Percentiles rank a stretch among this genome's conserved stretches.
Evolutionary conservation across 2,888 invertebrate species (phyloP).

Genomic region (Orchesella flavescens): DNA sequence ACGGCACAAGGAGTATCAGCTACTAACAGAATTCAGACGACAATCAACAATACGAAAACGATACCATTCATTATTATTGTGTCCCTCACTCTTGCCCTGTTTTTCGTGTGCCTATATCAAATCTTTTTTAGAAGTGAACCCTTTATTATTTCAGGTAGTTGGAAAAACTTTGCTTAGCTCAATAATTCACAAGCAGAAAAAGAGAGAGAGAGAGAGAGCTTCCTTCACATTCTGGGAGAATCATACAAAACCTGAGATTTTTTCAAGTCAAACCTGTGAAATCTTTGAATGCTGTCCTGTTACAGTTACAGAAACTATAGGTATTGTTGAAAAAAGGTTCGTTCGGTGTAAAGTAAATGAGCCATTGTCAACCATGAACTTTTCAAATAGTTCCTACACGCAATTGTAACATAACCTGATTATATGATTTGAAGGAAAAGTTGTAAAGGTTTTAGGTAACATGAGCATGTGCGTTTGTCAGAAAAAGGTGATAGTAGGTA

Average conservation of each 20-base stretch:
- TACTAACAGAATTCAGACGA: not conserved
- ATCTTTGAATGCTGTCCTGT: constrained; percentile 16
- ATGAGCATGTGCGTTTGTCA: constrained; percentile 7
- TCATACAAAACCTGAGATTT: constrained; percentile 17
- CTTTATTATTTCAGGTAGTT: too few relatives aligned
- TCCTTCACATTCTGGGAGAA: not conserved
- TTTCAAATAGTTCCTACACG: too few relatives aligned
- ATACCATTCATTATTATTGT: not conserved
- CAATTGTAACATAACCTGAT: too few relatives aligned
- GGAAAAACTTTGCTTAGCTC: too few relatives aligned
- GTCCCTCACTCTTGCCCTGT: not conserved
- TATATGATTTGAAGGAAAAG: not conserved
- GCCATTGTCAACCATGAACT: not conserved
- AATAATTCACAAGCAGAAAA: not conserved
- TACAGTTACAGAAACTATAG: constrained; percentile 40
- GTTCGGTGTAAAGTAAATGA: not conserved
- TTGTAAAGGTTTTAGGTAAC: constrained; percentile 29
- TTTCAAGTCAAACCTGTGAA: constrained; percentile 6
- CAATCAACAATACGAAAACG: too few relatives aligned
- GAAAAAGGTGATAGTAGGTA: not conserved
- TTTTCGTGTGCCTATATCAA: not conserved
- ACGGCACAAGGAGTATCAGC: not conserved
- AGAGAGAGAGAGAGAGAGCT: not conserved
- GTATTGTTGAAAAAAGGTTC: not conserved
- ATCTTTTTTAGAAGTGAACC: not conserved